Evolutionary conservation across 2,888 invertebrate genomes (phyloP).

Genomic region (Stramonita haemastoma): DNA sequence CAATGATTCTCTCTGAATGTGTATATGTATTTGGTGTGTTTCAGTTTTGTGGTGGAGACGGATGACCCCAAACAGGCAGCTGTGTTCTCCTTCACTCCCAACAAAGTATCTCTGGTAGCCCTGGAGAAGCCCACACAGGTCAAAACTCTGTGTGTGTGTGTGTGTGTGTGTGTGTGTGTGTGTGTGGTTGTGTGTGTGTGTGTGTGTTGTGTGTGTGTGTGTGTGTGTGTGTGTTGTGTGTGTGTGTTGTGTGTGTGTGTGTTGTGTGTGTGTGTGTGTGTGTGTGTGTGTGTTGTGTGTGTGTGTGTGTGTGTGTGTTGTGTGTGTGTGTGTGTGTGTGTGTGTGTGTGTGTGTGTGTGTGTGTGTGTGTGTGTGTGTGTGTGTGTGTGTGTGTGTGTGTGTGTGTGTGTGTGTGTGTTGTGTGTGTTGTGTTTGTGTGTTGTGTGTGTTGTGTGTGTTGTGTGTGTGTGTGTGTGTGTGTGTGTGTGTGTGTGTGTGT

Average conservation of each 20-base stretch:
- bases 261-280: neutral
- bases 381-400: neutral
- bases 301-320: neutral
- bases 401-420: neutral
- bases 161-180: neutral
- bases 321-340: neutral
- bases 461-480: neutral
- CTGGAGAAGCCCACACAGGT: slow-evolving; percentile 73
- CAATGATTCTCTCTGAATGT: too few relatives aligned
- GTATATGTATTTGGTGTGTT: neutral
- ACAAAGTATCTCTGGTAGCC: slow-evolving; percentile 70
- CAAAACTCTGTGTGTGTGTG: neutral
- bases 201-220: neutral
- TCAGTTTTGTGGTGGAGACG: slow-evolving; percentile 73
- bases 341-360: neutral
- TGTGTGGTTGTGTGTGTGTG: neutral
- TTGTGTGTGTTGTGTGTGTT: neutral
- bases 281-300: neutral
- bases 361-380: neutral
- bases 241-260: neutral
- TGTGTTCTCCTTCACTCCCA: slow-evolving; percentile 73
- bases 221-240: neutral
- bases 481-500: neutral
- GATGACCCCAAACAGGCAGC: slow-evolving; percentile 63
- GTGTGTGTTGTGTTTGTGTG: too few relatives aligned